These are phyloP conservation scores for Thereva unica DNA, from an alignment of 2,888 invertebrate genomes.

Conservation along the genomic window DNA sequence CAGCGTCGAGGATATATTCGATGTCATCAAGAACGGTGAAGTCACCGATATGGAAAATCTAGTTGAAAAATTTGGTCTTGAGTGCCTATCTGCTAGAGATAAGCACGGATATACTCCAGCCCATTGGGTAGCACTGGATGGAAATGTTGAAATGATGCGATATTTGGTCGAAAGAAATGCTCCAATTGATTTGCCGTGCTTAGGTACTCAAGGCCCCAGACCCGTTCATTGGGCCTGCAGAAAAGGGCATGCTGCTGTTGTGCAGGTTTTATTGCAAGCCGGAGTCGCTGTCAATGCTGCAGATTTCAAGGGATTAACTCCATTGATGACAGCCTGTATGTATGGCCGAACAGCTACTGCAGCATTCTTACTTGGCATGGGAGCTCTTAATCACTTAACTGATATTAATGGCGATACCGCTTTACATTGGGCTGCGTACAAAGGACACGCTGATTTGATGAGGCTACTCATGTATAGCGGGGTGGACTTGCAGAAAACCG, in stretches of 20 bases:
- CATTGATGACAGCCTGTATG: conserved; percentile 91
- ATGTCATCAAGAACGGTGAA: conserved; percentile 83
- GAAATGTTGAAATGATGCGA: conserved; percentile 86
- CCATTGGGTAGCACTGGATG: conserved; percentile 84
- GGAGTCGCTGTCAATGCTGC: conserved; percentile 88
- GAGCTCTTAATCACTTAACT: conserved; percentile 80
- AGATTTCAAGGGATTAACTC: conserved; percentile 84
- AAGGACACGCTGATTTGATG: conserved; percentile 87
- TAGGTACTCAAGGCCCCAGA: conserved; percentile 85
- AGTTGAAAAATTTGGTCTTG: conserved; percentile 79
- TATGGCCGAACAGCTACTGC: conserved; percentile 89
- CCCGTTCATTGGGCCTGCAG: conserved; percentile 95
- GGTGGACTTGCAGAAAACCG: conserved; percentile 84
- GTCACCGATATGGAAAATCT: conserved; percentile 81
- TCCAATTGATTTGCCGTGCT: conserved; percentile 82
- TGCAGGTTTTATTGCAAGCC: conserved; percentile 75
- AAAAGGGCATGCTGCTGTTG: conserved; percentile 88
- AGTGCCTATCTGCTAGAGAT: conserved; percentile 78
- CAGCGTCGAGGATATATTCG: conserved; percentile 73
- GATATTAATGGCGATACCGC: conserved; percentile 94
- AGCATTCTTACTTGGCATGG: conserved; percentile 87
- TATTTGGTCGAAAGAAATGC: conserved; percentile 82
- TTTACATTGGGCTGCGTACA: conserved; percentile 92
- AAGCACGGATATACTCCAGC: conserved; percentile 93
- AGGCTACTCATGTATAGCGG: conserved; percentile 88